Evolutionary conservation across 2,797 vertebrate species (phyloP).

Genomic region (Chrysocyon brachyurus): DNA sequence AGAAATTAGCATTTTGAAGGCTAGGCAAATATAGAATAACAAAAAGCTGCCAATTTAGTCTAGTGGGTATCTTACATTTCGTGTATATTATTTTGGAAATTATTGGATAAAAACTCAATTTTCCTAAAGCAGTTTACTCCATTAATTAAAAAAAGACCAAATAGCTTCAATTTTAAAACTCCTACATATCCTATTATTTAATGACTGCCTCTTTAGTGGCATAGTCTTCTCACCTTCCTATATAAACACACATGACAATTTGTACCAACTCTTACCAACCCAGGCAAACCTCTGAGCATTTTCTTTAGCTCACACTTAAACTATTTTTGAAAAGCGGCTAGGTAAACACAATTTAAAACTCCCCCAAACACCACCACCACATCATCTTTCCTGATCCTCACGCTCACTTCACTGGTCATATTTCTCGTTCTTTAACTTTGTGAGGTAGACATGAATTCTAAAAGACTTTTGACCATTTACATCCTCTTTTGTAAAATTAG

Average conservation of each 20-base stretch:
- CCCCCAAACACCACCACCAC: background rate
- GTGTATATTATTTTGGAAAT: constrained; percentile 67
- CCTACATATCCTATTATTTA: constrained; percentile 63
- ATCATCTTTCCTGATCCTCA: constrained; percentile 56
- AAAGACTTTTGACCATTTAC: background rate
- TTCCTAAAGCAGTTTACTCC: background rate
- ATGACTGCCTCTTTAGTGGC: constrained; percentile 58
- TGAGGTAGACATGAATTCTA: background rate
- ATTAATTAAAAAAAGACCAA: background rate
- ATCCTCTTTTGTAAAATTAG: background rate
- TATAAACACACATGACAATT: background rate
- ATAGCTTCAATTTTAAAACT: constrained; percentile 58
- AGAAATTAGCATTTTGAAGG: background rate
- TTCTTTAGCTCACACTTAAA: constrained; percentile 70
- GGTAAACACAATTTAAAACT: constrained; percentile 70
- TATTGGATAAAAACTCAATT: background rate
- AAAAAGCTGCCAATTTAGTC: constrained; percentile 44
- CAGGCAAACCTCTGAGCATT: constrained; percentile 73
- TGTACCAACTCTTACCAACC: constrained; percentile 50
- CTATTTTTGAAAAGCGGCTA: constrained; percentile 57
- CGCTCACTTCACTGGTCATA: background rate
- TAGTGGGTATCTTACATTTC: constrained; percentile 53
- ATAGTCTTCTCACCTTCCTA: constrained; percentile 66
- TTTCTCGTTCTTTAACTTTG: background rate
- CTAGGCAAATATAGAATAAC: background rate